Conservation (phyloP, 2,888 invertebrate genomes). For the Cryptosula pallasiana region DNA sequence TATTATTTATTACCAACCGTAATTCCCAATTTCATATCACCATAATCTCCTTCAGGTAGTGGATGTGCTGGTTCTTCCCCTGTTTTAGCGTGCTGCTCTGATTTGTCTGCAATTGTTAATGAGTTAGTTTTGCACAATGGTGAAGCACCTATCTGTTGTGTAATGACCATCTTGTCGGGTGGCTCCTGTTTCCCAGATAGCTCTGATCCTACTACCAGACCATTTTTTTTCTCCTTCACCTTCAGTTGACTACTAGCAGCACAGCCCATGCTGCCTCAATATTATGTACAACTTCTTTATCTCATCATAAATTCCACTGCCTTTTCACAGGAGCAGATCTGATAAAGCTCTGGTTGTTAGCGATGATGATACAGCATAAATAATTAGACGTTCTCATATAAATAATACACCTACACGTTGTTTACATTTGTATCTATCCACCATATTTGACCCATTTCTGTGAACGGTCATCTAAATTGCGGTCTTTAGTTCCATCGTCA, state of each 20-base stretch:
- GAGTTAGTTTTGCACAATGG: not conserved
- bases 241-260: not conserved
- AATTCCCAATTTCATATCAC: slow-evolving; percentile 32
- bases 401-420: not conserved
- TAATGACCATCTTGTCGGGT: not conserved
- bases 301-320: too few species aligned
- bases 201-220: slow-evolving; percentile 8
- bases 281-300: too few species aligned
- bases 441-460: slow-evolving; percentile 24
- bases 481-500: too few species aligned
- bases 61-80: slow-evolving; percentile 30
- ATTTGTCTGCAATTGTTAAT: slow-evolving; percentile 3
- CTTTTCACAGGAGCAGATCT: too few species aligned
- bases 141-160: not conserved
- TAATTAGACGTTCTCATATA: too few species aligned
- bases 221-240: not conserved
- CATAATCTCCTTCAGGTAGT: slow-evolving; percentile 33
- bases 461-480: too few species aligned
- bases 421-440: slow-evolving; percentile 10
- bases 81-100: slow-evolving; percentile 14
- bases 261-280: not conserved
- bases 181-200: not conserved
- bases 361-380: too few species aligned
- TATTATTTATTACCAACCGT: slow-evolving; percentile 31
- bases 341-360: too few species aligned